Evolutionary conservation across 2,113 vertebrate species (phyloP).

Genomic region (Globicephala melas): DNA sequence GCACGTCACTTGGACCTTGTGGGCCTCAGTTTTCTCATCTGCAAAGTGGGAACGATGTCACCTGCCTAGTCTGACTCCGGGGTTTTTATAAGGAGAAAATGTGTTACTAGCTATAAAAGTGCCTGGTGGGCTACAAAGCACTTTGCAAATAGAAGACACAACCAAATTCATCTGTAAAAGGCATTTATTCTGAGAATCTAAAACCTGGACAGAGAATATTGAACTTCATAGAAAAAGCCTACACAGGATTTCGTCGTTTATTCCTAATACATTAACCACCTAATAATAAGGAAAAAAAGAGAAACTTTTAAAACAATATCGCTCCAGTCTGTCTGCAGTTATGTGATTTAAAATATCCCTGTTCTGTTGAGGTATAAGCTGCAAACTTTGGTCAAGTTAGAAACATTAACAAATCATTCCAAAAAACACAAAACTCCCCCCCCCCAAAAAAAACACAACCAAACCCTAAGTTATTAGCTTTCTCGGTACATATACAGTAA

Average conservation of each 20-base stretch:
- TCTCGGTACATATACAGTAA: conserved; percentile 46
- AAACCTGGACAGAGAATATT: conserved; percentile 75
- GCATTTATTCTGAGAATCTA: conserved; percentile 85
- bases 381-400: conserved; percentile 79
- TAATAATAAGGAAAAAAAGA: conserved; percentile 54
- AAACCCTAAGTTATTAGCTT: conserved; percentile 47
- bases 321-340: conserved; percentile 79
- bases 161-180: conserved; percentile 70
- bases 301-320: conserved; percentile 53
- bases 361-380: conserved; percentile 82
- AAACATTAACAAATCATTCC: conserved; percentile 47
- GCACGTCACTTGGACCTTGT: neutral
- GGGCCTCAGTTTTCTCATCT: neutral
- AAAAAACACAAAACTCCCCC: conserved; percentile 20
- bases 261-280: conserved; percentile 78
- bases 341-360: conserved; percentile 72
- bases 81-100: neutral
- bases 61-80: no score
- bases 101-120: neutral
- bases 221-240: conserved; percentile 74
- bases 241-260: conserved; percentile 57
- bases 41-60: neutral
- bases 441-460: neutral
- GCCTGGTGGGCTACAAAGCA: fast-evolving
- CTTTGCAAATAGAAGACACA: neutral